Evolutionary conservation across 2,888 invertebrate species (phyloP).

Genomic region (Coenonympha glycerion): DNA sequence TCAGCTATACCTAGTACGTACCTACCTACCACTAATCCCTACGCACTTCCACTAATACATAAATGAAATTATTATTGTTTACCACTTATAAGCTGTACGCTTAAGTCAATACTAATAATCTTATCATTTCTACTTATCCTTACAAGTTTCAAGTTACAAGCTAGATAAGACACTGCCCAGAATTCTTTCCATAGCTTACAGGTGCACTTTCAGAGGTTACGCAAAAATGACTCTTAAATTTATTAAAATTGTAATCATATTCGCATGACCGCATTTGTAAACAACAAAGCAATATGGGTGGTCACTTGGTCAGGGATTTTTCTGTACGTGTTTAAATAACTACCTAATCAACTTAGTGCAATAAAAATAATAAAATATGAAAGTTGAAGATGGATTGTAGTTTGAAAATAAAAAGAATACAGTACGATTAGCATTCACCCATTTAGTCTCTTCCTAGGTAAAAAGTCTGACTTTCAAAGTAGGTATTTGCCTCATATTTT

Average conservation of each 20-base stretch:
- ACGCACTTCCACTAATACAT: not conserved
- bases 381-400: too few relatives aligned
- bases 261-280: not conserved
- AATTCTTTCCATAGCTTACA: constrained; percentile 9
- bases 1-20: not conserved
- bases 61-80: not conserved
- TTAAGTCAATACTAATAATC: constrained; percentile 8
- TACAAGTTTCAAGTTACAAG: too few relatives aligned
- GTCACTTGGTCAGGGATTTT: not conserved
- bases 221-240: not conserved
- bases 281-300: not conserved
- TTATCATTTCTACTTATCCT: constrained; percentile 19
- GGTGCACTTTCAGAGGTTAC: not conserved
- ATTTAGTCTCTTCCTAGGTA: too few relatives aligned
- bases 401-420: too few relatives aligned
- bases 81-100: not conserved
- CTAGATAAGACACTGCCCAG: constrained; percentile 16
- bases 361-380: not conserved
- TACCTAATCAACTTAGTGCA: not conserved
- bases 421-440: too few relatives aligned
- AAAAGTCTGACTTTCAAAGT: too few relatives aligned
- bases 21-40: too few relatives aligned
- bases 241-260: not conserved
- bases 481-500: too few relatives aligned
- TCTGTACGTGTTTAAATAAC: not conserved